Base-by-base conservation (phyloP, 2,797 vertebrate genomes). In the Acanthopagrus latus region DNA sequence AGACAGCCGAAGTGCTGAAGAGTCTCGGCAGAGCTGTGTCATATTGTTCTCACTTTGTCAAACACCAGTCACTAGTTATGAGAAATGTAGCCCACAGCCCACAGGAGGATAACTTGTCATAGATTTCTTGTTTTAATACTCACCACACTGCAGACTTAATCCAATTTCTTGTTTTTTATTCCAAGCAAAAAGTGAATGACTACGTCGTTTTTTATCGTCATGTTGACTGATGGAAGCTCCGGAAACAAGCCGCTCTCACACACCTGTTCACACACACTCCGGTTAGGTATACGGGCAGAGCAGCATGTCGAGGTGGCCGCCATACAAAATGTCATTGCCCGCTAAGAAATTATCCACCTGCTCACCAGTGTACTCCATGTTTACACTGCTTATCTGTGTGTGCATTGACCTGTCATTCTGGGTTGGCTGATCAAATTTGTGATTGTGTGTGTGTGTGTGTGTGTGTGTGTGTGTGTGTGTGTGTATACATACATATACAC, bases 161-260 rank as follows among this genome's bases (percentile, higher is more conserved):
- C 38, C 38, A 38, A 38, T 38, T 38, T 38, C 9, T 10, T 38
- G 8, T 38, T 38, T 38, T 38, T 38, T 11, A 3, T 44, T 44
- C 43, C 43, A 12, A 13, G 3, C 43, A 44, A 14, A 66, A 59
- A 14, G 50, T 72, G 64, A 13, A 58, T 7, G 17, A 52, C 44
- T n/a, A 21, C 10, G 4, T 0, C 0, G 20, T 41, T 33, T 18
- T 60, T 16, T 17, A 33, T 50, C 21, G 25, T 23, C 51, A 25
- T 54, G 29, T 63, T 84, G 56, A 27, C 23, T 27, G 47, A 51
- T 69, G 65, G 65, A 47, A 77, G 77, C 70, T 25, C 25, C 14
- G 51, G 25, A 54, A 48, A 68, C 47, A 17, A 41, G 38, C 65
- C 7, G 43, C 21, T 70, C 55, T 76, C 59, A n/a, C n/a, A n/a